These are phyloP conservation scores for Echeneis naucrates DNA, from an alignment of 2,797 vertebrate genomes.

Conservation along the genomic window DNA sequence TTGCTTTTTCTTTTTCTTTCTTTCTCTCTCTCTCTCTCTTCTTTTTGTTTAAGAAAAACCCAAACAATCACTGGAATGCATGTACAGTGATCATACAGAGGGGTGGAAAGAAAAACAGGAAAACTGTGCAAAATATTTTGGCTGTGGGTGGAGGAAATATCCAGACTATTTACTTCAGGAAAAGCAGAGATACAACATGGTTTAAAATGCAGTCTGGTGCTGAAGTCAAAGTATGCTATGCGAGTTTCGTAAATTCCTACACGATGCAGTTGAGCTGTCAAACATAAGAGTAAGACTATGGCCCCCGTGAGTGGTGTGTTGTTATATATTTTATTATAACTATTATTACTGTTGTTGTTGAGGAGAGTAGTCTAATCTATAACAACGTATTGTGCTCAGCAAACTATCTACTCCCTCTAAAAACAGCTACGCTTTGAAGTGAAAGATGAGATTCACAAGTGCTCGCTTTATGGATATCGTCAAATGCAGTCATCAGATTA, in stretches of 20 bases:
- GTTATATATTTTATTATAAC: too few relatives aligned
- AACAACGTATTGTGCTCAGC: not conserved
- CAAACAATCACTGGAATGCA: constrained; percentile 7
- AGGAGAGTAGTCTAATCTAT: not conserved
- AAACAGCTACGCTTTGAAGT: not conserved
- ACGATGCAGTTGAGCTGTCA: too few relatives aligned
- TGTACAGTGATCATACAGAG: not conserved
- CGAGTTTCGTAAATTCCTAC: too few relatives aligned
- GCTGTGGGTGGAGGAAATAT: not conserved
- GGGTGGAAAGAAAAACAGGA: constrained; percentile 25
- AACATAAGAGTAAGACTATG: not conserved
- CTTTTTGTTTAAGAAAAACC: not conserved
- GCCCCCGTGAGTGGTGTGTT: not conserved
- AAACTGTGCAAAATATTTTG: not conserved
- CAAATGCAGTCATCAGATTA: not conserved
- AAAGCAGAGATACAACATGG: not conserved
- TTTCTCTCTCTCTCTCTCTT: too few relatives aligned
- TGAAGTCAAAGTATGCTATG: not conserved
- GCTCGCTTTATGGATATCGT: not conserved
- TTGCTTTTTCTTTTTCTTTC: too few relatives aligned
- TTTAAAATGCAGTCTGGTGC: not conserved
- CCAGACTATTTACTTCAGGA: not conserved
- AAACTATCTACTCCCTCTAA: not conserved
- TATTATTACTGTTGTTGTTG: not conserved
- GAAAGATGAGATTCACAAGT: not conserved